Evolutionary conservation across 2,888 invertebrate genomes (phyloP), one percentile per base, ranked within the genome.

Genomic region (Leptinotarsa haldemani): DNA sequence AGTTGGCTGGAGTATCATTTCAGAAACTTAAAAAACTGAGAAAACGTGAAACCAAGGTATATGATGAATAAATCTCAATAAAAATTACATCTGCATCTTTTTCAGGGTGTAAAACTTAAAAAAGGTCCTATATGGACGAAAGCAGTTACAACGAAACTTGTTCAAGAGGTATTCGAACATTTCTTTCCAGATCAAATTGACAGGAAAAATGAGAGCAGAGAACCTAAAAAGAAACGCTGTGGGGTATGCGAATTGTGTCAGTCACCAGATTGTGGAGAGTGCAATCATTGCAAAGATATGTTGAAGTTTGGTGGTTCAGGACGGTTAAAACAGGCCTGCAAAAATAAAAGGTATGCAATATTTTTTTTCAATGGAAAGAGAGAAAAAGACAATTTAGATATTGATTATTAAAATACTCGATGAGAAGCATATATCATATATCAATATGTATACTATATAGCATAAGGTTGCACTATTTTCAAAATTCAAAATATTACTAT

Each of bases 161-260:
- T 96, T 0, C 88, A 90, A 69, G 90, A 92, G 82, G 92, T 95
- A 71, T 95, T 96, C 85, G 95, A 95, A 87, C 91, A 90, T 76
- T 93, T 95, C 84, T 96, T 96, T 82, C 86, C 90, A 0, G 91
- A 93, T 79, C 94, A 94, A 82, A 88, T 94, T 70, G 92, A 92
- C 73, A 90, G 90, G 15, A 78, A 73, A 63, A 78, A 73, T 40
- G 78, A 78, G 20, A 86, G 86, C 52, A 90, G 90, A 81, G 90
- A 90, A 74, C 88, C 91, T n/a, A 90, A 92, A 78, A 89, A 92
- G 79, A 91, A 91, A 78, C 87, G 94, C 70, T 95, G 95, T 87
- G 94, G 94, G 0, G 90, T 94, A 4, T 95, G 95, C 86, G 94
- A 94, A 85, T 90, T 91, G 7, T 95, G 95, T 81, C 94, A 94